Conservation (phyloP, 2,888 invertebrate genomes). For the Heteropelma amictum region DNA sequence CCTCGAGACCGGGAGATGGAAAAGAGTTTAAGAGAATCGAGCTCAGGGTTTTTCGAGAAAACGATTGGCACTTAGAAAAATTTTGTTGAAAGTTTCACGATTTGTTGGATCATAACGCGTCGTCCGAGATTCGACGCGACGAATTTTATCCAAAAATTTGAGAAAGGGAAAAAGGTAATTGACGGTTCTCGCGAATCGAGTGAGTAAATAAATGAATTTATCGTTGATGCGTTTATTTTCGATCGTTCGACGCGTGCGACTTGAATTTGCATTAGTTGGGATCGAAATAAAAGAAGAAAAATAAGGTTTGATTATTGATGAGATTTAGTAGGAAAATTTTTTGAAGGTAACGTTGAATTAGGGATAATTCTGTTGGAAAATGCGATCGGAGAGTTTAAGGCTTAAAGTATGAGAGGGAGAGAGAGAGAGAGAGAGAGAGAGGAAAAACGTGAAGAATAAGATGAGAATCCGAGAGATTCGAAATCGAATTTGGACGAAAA, state of each 20-base stretch:
- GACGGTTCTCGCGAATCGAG: neutral
- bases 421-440: neutral
- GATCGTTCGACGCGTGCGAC: conserved; percentile 9
- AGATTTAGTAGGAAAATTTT: conserved; percentile 50
- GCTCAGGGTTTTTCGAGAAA: neutral
- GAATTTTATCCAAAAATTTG: neutral
- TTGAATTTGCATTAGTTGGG: conserved; percentile 42
- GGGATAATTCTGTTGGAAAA: conserved; percentile 50
- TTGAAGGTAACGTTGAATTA: conserved; percentile 40
- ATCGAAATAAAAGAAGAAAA: conserved; percentile 17
- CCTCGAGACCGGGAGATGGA: neutral
- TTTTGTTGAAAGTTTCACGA: conserved; percentile 57
- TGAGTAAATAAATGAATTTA: neutral
- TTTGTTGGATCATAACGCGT: conserved; percentile 50
- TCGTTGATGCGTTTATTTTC: neutral
- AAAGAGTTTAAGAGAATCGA: neutral
- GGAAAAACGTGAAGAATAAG: conserved; percentile 14
- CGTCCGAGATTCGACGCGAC: neutral
- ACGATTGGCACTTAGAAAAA: conserved; percentile 55
- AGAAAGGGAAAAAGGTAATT: neutral
- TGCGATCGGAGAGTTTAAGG: conserved; percentile 52
- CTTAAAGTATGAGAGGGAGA: conserved; percentile 45
- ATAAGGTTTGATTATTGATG: conserved; percentile 25
- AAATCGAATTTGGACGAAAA: conserved; percentile 37
- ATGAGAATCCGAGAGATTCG: neutral